phyloP scores from a whole-genome alignment of 2,888 invertebrate genomes.

The Synergus itoensis region DNA sequence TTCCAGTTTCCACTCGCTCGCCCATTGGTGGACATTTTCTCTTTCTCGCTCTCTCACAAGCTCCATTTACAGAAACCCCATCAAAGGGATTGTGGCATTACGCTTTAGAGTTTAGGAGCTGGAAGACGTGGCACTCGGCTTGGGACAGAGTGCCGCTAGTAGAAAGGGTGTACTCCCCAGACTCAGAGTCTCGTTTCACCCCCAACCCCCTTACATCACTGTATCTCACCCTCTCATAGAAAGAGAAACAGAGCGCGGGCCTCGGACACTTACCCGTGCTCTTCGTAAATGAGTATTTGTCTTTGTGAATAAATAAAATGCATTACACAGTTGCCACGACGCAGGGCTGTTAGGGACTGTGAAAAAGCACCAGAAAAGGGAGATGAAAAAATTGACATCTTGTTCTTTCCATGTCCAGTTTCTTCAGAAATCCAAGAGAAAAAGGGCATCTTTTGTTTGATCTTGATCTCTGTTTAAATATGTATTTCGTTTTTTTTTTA shows the following conservation, averaged over 20 bases:
- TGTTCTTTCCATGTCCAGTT: conserved; percentile 52
- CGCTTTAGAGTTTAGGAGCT: conserved; percentile 69
- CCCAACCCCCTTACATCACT: not conserved
- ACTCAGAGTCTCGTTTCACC: conserved; percentile 22
- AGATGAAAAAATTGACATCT: conserved; percentile 35
- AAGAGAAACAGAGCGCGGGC: conserved; percentile 46
- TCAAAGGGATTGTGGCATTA: conserved; percentile 76
- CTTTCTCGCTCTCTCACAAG: conserved; percentile 49
- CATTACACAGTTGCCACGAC: conserved; percentile 67
- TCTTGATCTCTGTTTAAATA: not conserved
- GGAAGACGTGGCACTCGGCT: conserved; percentile 53
- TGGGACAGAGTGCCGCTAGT: conserved; percentile 37
- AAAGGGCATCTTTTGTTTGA: not conserved
- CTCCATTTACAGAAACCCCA: conserved; percentile 78
- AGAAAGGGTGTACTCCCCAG: conserved; percentile 30
- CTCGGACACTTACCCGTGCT: conserved; percentile 61
- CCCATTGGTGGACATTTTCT: conserved; percentile 40
- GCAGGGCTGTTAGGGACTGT: conserved; percentile 38
- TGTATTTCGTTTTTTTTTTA: too few species aligned
- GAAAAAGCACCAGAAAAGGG: conserved; percentile 49
- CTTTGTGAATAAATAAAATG: conserved; percentile 77
- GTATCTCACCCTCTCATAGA: conserved; percentile 39
- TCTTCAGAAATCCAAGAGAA: conserved; percentile 38
- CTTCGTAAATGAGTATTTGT: conserved; percentile 75
- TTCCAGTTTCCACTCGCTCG: conserved; percentile 28